Evolutionary conservation across 2,888 invertebrate genomes (phyloP).

Genomic region (Orchestes rusci): DNA sequence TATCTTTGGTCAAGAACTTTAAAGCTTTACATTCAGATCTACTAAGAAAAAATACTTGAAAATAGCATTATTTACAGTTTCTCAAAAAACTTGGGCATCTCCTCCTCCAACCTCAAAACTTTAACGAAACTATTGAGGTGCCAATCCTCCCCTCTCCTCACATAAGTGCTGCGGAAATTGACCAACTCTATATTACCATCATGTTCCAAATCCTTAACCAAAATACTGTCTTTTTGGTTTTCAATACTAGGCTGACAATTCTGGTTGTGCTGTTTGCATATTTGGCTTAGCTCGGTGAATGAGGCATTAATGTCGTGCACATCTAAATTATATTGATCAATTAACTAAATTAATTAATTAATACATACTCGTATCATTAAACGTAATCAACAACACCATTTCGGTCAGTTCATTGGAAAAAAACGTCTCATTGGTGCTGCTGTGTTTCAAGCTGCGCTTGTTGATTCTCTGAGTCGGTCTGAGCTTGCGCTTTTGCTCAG

Average conservation of each 20-base stretch:
- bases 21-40: too few species aligned
- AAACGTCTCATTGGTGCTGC: constrained; percentile 27
- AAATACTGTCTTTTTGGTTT: constrained; percentile 64
- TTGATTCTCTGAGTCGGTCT: constrained; percentile 25
- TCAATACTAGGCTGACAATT: constrained; percentile 68
- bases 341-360: background rate
- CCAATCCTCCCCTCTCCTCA: constrained; percentile 48
- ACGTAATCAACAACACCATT: constrained; percentile 68
- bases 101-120: constrained; percentile 63
- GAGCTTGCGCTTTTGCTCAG: constrained; percentile 34
- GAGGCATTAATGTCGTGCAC: constrained; percentile 71
- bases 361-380: constrained; percentile 53
- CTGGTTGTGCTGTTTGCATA: constrained; percentile 50
- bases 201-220: constrained; percentile 67
- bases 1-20: too few species aligned
- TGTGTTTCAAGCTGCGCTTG: constrained; percentile 26
- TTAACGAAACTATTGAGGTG: constrained; percentile 60
- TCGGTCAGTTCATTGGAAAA: constrained; percentile 44
- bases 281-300: constrained; percentile 68
- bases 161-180: constrained; percentile 64
- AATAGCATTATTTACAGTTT: too few species aligned
- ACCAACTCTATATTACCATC: constrained; percentile 72
- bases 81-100: constrained; percentile 63
- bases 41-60: too few species aligned
- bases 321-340: too few species aligned